phyloP scores from a whole-genome alignment of 2,113 vertebrate genomes.

The Aspiorhynchus laticeps region DNA sequence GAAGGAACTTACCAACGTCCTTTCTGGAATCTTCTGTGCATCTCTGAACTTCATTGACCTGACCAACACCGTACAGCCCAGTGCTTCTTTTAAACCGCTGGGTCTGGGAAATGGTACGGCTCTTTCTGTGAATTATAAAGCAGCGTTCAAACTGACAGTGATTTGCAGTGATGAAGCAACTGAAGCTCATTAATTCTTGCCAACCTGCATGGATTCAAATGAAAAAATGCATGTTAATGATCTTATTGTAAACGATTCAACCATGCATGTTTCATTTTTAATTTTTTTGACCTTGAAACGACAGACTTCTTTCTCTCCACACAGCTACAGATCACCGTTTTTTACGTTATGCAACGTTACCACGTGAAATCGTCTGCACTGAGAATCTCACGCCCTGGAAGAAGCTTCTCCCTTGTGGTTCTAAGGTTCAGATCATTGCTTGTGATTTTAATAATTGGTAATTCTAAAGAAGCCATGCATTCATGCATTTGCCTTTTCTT shows the following conservation, averaged over 20 bases:
- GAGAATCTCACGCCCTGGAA: slow-evolving; percentile 99
- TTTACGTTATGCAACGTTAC: slow-evolving; percentile 90
- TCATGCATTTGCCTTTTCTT: neutral
- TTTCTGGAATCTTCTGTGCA: slow-evolving; percentile 97
- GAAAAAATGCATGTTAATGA: neutral
- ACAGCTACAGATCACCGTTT: slow-evolving; percentile 88
- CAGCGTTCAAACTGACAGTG: neutral
- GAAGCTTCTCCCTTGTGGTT: slow-evolving; percentile 94
- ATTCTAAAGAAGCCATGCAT: neutral
- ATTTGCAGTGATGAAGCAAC: neutral
- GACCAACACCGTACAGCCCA: slow-evolving; percentile 94
- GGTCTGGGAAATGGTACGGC: slow-evolving; percentile 89
- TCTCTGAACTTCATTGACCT: slow-evolving; percentile 98
- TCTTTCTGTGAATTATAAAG: neutral
- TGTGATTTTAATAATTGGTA: neutral
- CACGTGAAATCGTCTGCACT: slow-evolving; percentile 94
- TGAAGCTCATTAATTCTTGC: neutral
- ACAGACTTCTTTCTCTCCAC: neutral
- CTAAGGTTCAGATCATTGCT: slow-evolving; percentile 79
- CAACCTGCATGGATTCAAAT: neutral
- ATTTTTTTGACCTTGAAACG: too few relatives aligned
- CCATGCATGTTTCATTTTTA: too few relatives aligned
- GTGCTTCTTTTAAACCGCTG: slow-evolving; percentile 95
- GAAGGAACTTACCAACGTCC: slow-evolving; percentile 94
- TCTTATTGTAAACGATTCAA: neutral